These are phyloP conservation scores for Crossocerus cetratus DNA, from an alignment of 2,888 invertebrate genomes.

Conservation along the genomic window DNA sequence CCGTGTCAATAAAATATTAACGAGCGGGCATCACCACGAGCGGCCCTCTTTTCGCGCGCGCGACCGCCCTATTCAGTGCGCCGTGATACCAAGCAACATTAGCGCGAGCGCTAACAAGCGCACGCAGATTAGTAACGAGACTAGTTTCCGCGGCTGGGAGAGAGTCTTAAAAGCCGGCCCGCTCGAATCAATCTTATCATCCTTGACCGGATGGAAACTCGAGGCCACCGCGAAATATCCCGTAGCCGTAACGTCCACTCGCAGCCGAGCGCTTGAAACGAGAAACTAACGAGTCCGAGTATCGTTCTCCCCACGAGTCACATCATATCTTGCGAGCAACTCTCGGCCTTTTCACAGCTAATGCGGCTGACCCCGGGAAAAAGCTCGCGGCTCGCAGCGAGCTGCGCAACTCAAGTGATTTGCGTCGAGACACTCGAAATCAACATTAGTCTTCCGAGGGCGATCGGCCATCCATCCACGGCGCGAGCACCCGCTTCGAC, in stretches of 20 bases:
- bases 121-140: constrained; percentile 35
- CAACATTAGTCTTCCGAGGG: too few relatives aligned
- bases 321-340: not conserved
- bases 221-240: constrained; percentile 23
- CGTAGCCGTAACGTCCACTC: too few relatives aligned
- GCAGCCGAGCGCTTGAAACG: constrained; percentile 3
- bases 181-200: constrained; percentile 45
- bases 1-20: constrained; percentile 49
- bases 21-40: constrained; percentile 38
- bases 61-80: constrained; percentile 1
- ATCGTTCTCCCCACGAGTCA: not conserved
- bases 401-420: not conserved
- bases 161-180: constrained; percentile 19
- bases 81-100: constrained; percentile 20
- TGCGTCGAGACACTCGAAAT: not conserved
- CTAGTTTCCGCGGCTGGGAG: constrained; percentile 39
- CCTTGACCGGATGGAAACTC: constrained; percentile 48
- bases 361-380: not conserved
- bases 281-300: constrained; percentile 7
- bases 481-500: not conserved
- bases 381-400: not conserved
- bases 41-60: not conserved
- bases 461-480: not conserved
- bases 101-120: constrained; percentile 40
- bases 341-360: not conserved